These are phyloP conservation scores for Anoplius nigerrimus DNA, from an alignment of 2,888 invertebrate species.

Conservation along the genomic window DNA sequence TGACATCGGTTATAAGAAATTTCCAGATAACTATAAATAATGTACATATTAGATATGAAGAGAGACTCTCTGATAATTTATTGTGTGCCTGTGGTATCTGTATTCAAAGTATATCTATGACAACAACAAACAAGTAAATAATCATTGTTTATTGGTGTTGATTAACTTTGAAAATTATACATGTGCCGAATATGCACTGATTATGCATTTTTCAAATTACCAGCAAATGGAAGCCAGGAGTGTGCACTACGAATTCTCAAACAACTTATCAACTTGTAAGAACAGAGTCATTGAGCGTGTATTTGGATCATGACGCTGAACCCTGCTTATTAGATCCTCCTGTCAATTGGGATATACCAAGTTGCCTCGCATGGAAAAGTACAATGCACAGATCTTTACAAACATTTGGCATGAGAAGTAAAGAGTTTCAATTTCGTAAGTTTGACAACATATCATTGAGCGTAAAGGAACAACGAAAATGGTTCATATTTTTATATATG, in stretches of 20 bases:
- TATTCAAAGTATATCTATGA: constrained; percentile 85
- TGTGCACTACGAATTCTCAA: constrained; percentile 79
- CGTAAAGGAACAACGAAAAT: neutral
- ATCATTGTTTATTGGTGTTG: neutral
- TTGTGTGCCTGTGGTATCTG: constrained; percentile 86
- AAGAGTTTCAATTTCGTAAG: constrained; percentile 89
- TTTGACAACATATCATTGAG: constrained; percentile 52
- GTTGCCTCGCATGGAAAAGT: constrained; percentile 85
- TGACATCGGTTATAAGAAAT: constrained; percentile 87
- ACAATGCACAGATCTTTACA: constrained; percentile 85
- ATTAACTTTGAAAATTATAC: neutral
- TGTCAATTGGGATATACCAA: constrained; percentile 71
- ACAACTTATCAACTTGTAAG: constrained; percentile 85
- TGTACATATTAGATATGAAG: constrained; percentile 89
- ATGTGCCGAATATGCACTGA: neutral
- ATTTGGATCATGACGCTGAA: constrained; percentile 83
- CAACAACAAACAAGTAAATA: constrained; percentile 85
- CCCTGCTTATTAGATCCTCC: constrained; percentile 59
- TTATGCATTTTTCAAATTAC: constrained; percentile 40
- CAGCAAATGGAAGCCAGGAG: constrained; percentile 87
- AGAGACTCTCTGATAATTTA: constrained; percentile 81
- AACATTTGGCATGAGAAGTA: constrained; percentile 85
- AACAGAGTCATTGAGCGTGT: constrained; percentile 85
- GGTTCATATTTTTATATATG: neutral
- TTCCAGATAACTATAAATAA: constrained; percentile 87